These are phyloP conservation scores for Athripsodes cinereus DNA, from an alignment of 2,888 invertebrate species.

Conservation along the genomic window DNA sequence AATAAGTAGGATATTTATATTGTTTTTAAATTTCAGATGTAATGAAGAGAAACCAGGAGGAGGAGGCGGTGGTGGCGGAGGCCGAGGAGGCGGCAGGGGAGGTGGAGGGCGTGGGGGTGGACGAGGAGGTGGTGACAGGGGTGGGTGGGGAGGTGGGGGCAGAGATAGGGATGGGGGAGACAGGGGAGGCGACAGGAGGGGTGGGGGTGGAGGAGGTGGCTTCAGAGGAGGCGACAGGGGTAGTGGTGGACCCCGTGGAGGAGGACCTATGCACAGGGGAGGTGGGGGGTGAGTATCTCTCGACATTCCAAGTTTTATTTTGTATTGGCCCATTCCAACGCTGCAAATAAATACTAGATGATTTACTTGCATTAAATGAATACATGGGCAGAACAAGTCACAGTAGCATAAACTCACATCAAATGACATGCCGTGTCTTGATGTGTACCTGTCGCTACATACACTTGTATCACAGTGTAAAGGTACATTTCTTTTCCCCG, in stretches of 20 bases:
- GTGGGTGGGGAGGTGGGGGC: not conserved
- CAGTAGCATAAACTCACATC: constrained; percentile 16
- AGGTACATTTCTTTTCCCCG: too few species aligned
- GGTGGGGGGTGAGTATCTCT: constrained; percentile 35
- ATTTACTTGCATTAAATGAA: constrained; percentile 9
- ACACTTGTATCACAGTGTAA: too few species aligned
- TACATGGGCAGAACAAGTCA: constrained; percentile 14
- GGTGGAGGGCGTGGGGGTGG: not conserved
- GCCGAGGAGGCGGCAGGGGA: constrained; percentile 24
- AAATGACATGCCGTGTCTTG: constrained; percentile 3
- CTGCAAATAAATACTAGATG: constrained; percentile 10
- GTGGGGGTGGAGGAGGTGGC: constrained; percentile 29
- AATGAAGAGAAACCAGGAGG: constrained; percentile 50
- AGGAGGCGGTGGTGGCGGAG: constrained; percentile 36
- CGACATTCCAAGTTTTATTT: not conserved
- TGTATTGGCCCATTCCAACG: constrained; percentile 19
- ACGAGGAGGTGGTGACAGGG: not conserved
- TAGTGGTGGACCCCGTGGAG: constrained; percentile 36
- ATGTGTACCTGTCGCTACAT: constrained; percentile 17
- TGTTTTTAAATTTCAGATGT: constrained; percentile 31
- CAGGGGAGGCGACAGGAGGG: not conserved
- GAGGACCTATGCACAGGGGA: constrained; percentile 49
- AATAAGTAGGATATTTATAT: constrained; percentile 10
- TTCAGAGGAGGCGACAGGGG: constrained; percentile 30
- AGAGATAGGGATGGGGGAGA: not conserved